Evolutionary conservation across 1,140 invertebrate genomes (phyloP).

Genomic region (Globodera rostochiensis): DNA sequence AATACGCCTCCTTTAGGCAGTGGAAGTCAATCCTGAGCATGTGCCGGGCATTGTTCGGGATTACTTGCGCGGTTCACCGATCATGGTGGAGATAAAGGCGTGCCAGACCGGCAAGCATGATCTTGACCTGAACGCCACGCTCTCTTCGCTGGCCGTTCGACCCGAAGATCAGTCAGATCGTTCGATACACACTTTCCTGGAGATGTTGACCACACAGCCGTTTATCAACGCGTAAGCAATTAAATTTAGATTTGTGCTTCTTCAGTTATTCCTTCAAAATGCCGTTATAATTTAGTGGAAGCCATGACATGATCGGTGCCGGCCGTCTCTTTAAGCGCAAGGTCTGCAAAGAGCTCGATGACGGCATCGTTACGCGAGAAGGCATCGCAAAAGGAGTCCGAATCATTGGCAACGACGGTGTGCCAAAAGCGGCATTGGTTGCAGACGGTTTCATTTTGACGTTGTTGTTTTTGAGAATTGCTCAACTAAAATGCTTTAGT

Average conservation of each 20-base stretch:
- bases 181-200: conserved; percentile 36
- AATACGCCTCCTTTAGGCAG: not conserved
- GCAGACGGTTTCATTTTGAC: conserved; percentile 23
- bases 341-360: conserved; percentile 17
- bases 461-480: not conserved
- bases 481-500: conserved; percentile 10
- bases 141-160: not conserved
- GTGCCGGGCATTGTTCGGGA: not conserved
- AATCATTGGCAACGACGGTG: conserved; percentile 30
- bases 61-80: not conserved
- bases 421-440: conserved; percentile 32
- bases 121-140: conserved; percentile 5
- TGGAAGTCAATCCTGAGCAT: conserved; percentile 2
- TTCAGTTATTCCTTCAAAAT: not conserved
- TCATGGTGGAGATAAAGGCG: conserved; percentile 10
- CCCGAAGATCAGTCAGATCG: conserved; percentile 14
- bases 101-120: conserved; percentile 8
- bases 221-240: conserved; percentile 36
- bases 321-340: conserved; percentile 27
- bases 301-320: conserved; percentile 27
- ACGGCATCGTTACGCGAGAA: conserved; percentile 26
- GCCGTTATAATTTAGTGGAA: conserved; percentile 19
- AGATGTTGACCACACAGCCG: conserved; percentile 31
- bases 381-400: conserved; percentile 38
- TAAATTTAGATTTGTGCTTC: not conserved